Base-by-base conservation (phyloP, 2,797 vertebrate species). In the Hemitrygon akajei region DNA sequence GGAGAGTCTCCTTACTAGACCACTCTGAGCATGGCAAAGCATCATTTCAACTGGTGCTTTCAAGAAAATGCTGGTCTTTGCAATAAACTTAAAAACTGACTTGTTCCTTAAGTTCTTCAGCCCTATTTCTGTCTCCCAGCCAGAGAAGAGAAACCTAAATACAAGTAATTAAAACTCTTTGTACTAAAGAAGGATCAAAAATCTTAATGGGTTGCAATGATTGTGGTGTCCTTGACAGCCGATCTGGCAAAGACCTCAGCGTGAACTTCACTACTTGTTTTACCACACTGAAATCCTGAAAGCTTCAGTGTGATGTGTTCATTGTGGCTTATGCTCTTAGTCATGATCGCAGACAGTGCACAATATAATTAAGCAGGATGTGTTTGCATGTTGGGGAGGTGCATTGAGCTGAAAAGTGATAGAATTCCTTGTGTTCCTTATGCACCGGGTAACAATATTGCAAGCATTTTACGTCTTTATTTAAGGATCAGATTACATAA, bases 371-470 rank as follows among this genome's bases (percentile, higher is more conserved):
- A 63, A 84, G 34, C 60, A 86, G 56, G 11, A 86, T 66, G 56
- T 34, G 16, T 69, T 69, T 89, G 60, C 37, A 7, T 89, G 60
- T 69, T 66, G 60, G 60, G 58, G 58, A 14, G 34, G 86, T 22
- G 20, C 56, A 87, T 16, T 16, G 20, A 34, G 7, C 30, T 9
- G 5, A 20, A 34, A 66, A 30, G 30, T 34, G 34, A 66, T 20
- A 66, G 60, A 5, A 7, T 22, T 66, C 22, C 71, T 25, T 75
- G 9, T 34, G 14, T 25, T 18, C 58, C 14, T 87, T n/a, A 27
- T 66, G 27, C 84, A 87, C 58, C n/a, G 84, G 84, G 84, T 66
- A 20, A 58, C 84, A 87, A 58, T 87, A 1, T 89, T 89, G 63
- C 22, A 37, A 37, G 30, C 60, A 89, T 63, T 89, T 66, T 37